A percentile compares a stretch with the other conserved stretches of the same genome.
Conservation (phyloP, 2,113 vertebrate species). For the Halichoeres trimaculatus region DNA sequence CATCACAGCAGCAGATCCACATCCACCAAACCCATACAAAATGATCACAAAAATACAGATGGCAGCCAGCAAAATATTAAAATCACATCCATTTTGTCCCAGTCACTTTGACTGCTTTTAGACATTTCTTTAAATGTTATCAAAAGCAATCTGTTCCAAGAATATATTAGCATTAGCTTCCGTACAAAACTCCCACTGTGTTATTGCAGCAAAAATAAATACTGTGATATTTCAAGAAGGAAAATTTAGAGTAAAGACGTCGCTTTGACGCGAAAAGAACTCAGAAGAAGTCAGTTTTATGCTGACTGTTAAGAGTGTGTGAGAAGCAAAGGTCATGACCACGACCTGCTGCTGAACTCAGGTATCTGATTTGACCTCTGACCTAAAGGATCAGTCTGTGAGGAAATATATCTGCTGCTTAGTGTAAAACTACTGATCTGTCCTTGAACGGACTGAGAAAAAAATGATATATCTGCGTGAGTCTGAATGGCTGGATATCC, state of each 20-base stretch:
- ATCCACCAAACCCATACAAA: constrained; percentile 49
- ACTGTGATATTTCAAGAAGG: constrained; percentile 29
- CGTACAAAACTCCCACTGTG: constrained; percentile 43
- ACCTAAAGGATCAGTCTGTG: constrained; percentile 12
- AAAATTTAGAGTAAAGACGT: background rate
- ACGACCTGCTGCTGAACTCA: background rate
- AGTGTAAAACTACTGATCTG: background rate
- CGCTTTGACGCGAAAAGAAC: constrained; percentile 24
- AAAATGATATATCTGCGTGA: background rate
- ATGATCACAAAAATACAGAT: constrained; percentile 61
- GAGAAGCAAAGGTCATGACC: background rate
- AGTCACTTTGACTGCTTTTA: constrained; percentile 33
- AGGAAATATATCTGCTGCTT: constrained; percentile 1
- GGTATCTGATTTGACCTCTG: constrained; percentile 29
- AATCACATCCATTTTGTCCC: constrained; percentile 68
- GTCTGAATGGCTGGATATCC: constrained; percentile 6
- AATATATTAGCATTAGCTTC: constrained; percentile 40
- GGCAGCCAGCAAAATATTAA: constrained; percentile 58
- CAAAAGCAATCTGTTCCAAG: constrained; percentile 49
- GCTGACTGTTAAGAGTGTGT: constrained; percentile 14
- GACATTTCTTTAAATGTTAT: constrained; percentile 55
- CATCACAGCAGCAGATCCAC: constrained; percentile 71
- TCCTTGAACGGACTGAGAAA: background rate
- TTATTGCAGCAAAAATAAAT: constrained; percentile 54
- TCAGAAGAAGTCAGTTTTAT: constrained; percentile 31